Conservation (phyloP, 2,797 vertebrate species). For the Mormyrops attenuatus region DNA sequence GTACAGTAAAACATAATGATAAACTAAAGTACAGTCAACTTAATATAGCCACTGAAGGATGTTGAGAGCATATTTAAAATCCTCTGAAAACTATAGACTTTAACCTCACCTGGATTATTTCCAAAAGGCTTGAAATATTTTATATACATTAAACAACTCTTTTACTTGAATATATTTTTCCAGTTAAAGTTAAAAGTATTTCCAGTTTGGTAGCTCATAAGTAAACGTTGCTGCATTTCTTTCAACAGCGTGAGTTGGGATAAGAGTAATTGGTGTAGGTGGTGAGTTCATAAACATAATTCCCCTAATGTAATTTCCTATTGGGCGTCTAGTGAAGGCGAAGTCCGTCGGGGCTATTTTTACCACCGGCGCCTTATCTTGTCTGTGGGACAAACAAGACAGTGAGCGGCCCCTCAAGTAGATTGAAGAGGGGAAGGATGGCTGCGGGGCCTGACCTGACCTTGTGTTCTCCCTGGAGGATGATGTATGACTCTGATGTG, state of each 20-base stretch:
- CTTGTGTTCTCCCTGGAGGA: conserved; percentile 55
- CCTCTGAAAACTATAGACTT: not conserved
- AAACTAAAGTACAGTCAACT: not conserved
- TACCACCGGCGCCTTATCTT: conserved; percentile 31
- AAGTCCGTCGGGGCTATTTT: conserved; percentile 16
- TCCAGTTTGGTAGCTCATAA: not conserved
- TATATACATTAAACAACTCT: not conserved
- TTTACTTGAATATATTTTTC: not conserved
- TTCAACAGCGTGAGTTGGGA: not conserved
- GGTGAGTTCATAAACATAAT: conserved; percentile 21
- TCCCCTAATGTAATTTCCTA: conserved; percentile 30
- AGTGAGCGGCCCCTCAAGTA: conserved; percentile 30
- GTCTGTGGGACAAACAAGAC: conserved; percentile 33
- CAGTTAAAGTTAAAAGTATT: not conserved
- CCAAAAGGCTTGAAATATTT: conserved; percentile 3
- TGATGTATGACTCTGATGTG: conserved; percentile 25
- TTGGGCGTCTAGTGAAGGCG: not conserved
- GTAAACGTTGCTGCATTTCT: not conserved
- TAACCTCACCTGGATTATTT: not conserved
- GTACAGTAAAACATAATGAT: not conserved
- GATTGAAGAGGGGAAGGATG: conserved; percentile 46
- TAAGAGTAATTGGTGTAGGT: not conserved
- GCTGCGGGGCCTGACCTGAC: conserved; percentile 37
- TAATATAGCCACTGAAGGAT: not conserved
- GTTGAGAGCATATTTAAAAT: not conserved